These are phyloP conservation scores for Sterrhoptilus dennistouni DNA, from an alignment of 2,113 vertebrate genomes.

Conservation along the genomic window DNA sequence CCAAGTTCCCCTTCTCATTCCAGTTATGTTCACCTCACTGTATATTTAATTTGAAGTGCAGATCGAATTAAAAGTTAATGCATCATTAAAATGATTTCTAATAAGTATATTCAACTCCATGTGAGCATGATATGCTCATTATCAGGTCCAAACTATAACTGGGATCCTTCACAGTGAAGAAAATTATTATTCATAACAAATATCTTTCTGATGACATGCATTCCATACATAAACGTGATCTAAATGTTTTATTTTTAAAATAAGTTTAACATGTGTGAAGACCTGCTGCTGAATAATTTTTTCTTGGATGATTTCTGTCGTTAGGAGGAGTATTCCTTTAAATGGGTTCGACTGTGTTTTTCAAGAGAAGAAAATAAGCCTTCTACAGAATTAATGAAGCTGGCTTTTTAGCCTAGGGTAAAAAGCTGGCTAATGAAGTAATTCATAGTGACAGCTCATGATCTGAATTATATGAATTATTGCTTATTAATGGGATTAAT, in stretches of 20 bases:
- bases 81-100: constrained; percentile 70
- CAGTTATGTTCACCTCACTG: not conserved
- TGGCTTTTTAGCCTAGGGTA: constrained; percentile 68
- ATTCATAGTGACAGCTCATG: constrained; percentile 67
- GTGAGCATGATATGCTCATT: constrained; percentile 6
- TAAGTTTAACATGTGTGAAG: not conserved
- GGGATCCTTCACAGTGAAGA: not conserved
- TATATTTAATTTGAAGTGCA: not conserved
- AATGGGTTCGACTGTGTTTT: not conserved
- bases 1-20: not conserved
- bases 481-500: constrained; percentile 80
- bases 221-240: not conserved
- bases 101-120: constrained; percentile 12
- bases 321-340: constrained; percentile 5
- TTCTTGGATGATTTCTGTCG: not conserved
- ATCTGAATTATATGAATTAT: constrained; percentile 72
- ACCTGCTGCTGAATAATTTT: not conserved
- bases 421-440: constrained; percentile 72
- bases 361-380: constrained; percentile 4
- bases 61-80: constrained; percentile 65
- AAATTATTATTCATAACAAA: constrained; percentile 12
- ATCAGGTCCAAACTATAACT: not conserved
- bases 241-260: not conserved
- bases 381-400: constrained; percentile 77
- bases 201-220: not conserved